A percentile compares a stretch with the other conserved stretches of the same genome.
These are phyloP conservation scores for Drosophila pseudotakahashii DNA, from an alignment of 2,888 invertebrate genomes.

Conservation along the genomic window DNA sequence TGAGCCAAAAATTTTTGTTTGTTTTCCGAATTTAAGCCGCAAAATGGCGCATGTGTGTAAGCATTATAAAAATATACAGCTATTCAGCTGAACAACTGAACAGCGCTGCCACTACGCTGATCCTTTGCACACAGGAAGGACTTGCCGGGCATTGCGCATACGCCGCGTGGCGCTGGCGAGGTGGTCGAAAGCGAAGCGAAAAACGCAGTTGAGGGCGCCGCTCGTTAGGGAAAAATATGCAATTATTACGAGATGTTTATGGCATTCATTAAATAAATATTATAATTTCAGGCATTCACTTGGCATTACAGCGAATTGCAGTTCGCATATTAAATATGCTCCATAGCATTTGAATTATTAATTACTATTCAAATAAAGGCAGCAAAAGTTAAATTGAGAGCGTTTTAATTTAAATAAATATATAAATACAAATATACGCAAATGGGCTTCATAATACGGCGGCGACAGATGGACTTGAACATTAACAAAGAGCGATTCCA, in stretches of 20 bases:
- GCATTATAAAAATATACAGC: constrained; percentile 48
- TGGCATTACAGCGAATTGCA: constrained; percentile 56
- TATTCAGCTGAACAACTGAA: constrained; percentile 29
- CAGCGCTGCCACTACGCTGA: constrained; percentile 33
- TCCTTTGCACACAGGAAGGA: constrained; percentile 17
- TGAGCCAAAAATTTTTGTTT: constrained; percentile 67
- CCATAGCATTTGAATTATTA: constrained; percentile 70
- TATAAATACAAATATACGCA: constrained; percentile 53
- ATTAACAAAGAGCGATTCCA: too few species aligned
- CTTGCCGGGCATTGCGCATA: constrained; percentile 24
- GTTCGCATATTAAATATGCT: constrained; percentile 62
- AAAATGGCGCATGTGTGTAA: constrained; percentile 60
- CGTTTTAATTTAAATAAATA: constrained; percentile 75
- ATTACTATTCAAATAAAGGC: constrained; percentile 70
- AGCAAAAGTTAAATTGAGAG: constrained; percentile 73
- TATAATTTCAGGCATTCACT: constrained; percentile 66
- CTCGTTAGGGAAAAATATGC: constrained; percentile 45
- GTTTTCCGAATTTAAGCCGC: constrained; percentile 73
- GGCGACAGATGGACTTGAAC: background rate
- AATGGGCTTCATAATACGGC: constrained; percentile 55
- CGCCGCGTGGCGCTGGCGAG: constrained; percentile 17
- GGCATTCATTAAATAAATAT: constrained; percentile 74
- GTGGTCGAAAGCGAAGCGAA: too few species aligned
- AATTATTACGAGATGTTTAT: constrained; percentile 62
- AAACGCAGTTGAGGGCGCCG: constrained; percentile 1